Evolutionary conservation across 2,888 invertebrate species (phyloP).

Genomic region (Nemotelus nigrinus): DNA sequence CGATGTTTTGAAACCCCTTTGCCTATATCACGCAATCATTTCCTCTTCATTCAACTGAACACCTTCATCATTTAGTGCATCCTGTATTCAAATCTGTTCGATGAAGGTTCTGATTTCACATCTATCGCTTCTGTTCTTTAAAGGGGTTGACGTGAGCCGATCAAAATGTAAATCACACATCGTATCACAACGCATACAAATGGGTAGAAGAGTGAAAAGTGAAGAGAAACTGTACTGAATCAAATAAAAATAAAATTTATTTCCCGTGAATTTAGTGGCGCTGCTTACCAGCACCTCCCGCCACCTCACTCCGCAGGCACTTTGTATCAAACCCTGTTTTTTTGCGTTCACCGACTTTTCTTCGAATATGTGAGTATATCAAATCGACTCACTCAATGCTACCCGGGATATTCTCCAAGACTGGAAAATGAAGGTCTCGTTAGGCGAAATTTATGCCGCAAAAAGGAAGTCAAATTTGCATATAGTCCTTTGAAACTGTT

Average conservation of each 20-base stretch:
- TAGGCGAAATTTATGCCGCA: constrained; percentile 39
- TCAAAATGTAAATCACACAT: constrained; percentile 25
- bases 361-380: constrained; percentile 22
- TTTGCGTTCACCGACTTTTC: not conserved
- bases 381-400: constrained; percentile 24
- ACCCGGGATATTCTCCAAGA: not conserved
- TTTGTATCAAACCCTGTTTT: not conserved
- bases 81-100: too few relatives aligned
- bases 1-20: too few relatives aligned
- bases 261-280: constrained; percentile 24
- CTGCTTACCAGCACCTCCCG: not conserved
- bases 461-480: constrained; percentile 34
- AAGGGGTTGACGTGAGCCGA: too few relatives aligned
- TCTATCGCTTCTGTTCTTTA: too few relatives aligned
- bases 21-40: too few relatives aligned
- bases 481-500: constrained; percentile 27
- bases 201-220: constrained; percentile 20
- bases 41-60: too few relatives aligned
- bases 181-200: constrained; percentile 3
- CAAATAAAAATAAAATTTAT: constrained; percentile 42
- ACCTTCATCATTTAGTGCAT: too few relatives aligned
- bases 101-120: too few relatives aligned
- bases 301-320: not conserved
- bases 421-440: constrained; percentile 29
- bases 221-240: constrained; percentile 25